phyloP scores from a whole-genome alignment of 2,797 vertebrate species.

The Crocidura indochinensis region DNA sequence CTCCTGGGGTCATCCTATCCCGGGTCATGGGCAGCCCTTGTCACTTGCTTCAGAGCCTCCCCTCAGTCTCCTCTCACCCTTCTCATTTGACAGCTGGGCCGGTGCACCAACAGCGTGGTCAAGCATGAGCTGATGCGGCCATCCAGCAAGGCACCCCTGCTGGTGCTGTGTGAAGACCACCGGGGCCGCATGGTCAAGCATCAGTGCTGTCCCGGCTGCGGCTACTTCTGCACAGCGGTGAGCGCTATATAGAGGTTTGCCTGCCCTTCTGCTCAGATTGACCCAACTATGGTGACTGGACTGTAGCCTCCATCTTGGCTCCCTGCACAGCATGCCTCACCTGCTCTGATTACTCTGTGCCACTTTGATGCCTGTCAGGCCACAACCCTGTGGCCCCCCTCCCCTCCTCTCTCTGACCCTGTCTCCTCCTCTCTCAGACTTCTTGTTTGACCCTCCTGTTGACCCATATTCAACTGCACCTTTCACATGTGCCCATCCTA shows the following conservation, averaged over 20 bases:
- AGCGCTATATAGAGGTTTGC: conserved; percentile 86
- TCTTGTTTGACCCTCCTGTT: background rate
- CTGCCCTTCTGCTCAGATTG: too few species aligned
- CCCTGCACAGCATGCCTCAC: too few species aligned
- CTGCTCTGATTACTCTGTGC: too few species aligned
- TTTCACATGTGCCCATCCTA: too few species aligned
- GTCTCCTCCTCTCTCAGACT: background rate
- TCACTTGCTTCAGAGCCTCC: background rate
- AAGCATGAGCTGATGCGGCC: conserved; percentile 99
- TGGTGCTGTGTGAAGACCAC: conserved; percentile 99
- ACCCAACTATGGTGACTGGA: too few species aligned
- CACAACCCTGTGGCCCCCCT: too few species aligned
- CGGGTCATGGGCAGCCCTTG: background rate
- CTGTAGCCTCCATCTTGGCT: too few species aligned
- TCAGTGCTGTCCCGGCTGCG: conserved; percentile 99
- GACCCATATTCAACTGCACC: background rate
- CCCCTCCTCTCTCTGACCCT: too few species aligned
- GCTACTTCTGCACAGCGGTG: conserved; percentile 98
- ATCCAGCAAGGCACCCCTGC: conserved; percentile 97
- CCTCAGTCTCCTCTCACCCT: background rate
- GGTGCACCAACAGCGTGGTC: conserved; percentile 95
- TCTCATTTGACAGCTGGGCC: conserved; percentile 92
- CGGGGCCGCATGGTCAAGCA: conserved; percentile 98
- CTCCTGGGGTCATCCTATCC: too few species aligned
- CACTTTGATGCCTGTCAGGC: too few species aligned